A percentile compares a stretch with the other conserved stretches of the same genome.
Evolutionary conservation across 2,797 vertebrate species (phyloP).

Genomic region (Lepus townsendii): DNA sequence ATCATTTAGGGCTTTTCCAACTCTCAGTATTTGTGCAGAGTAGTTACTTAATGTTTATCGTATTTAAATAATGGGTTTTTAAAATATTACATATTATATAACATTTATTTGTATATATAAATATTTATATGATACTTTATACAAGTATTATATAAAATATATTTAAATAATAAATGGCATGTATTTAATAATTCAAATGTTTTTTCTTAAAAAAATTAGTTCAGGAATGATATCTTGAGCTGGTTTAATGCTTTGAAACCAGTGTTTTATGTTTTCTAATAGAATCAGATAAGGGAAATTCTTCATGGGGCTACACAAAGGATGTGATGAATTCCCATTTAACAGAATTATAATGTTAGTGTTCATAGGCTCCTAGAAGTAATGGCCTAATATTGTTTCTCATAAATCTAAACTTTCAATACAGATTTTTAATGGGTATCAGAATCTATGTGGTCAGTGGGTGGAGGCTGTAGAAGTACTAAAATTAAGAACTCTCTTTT

Average conservation of each 20-base stretch:
- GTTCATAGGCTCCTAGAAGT: neutral
- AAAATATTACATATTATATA: no score
- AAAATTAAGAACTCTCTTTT: neutral
- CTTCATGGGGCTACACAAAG: neutral
- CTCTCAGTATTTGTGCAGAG: neutral
- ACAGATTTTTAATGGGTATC: neutral
- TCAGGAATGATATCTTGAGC: neutral
- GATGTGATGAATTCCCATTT: neutral
- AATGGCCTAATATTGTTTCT: neutral
- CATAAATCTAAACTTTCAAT: neutral
- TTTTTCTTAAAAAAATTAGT: neutral
- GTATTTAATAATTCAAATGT: neutral
- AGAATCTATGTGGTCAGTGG: neutral
- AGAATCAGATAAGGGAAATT: neutral
- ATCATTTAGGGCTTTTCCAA: neutral
- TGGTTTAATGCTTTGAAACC: neutral
- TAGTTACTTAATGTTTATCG: neutral
- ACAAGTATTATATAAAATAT: no score
- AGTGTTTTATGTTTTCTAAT: neutral
- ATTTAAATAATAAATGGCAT: constrained; percentile 5
- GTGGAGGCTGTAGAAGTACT: neutral
- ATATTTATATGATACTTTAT: no score
- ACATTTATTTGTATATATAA: no score
- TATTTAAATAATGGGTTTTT: neutral
- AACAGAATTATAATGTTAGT: neutral